phyloP scores from a whole-genome alignment of 2,888 invertebrate species.

The Caenorhabditis sp. region DNA sequence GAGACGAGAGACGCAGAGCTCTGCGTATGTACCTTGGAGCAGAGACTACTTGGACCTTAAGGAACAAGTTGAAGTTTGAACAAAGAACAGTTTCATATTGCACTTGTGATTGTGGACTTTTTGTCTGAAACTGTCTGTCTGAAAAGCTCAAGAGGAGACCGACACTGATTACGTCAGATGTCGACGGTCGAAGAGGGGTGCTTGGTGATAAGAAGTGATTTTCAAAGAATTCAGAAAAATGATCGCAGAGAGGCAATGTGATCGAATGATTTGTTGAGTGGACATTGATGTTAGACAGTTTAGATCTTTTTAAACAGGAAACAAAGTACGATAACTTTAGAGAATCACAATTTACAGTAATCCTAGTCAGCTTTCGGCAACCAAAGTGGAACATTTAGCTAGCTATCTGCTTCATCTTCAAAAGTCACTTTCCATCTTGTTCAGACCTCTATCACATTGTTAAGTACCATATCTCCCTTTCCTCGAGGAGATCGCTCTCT shows the following conservation, averaged over 20 bases:
- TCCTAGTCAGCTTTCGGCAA: too few relatives aligned
- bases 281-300: too few relatives aligned
- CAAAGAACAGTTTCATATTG: slow-evolving; percentile 38
- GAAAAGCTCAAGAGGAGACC: too few relatives aligned
- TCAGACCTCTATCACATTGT: too few relatives aligned
- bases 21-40: slow-evolving; percentile 31
- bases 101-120: not conserved
- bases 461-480: too few relatives aligned
- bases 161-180: not conserved
- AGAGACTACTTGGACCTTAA: not conserved
- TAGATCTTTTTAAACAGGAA: too few relatives aligned
- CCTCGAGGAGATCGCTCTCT: too few relatives aligned
- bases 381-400: too few relatives aligned
- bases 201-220: slow-evolving; percentile 4
- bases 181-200: too few relatives aligned
- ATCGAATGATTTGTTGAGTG: not conserved
- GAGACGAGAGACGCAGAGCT: slow-evolving; percentile 29
- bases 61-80: slow-evolving; percentile 12
- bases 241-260: not conserved
- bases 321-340: not conserved
- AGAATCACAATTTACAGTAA: not conserved
- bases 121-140: slow-evolving; percentile 1
- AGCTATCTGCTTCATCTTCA: slow-evolving; percentile 43
- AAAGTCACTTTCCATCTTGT: slow-evolving; percentile 16
- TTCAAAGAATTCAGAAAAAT: slow-evolving; percentile 18